These are phyloP conservation scores for Brachypterus glaber DNA, from an alignment of 2,888 invertebrate genomes.

Conservation along the genomic window DNA sequence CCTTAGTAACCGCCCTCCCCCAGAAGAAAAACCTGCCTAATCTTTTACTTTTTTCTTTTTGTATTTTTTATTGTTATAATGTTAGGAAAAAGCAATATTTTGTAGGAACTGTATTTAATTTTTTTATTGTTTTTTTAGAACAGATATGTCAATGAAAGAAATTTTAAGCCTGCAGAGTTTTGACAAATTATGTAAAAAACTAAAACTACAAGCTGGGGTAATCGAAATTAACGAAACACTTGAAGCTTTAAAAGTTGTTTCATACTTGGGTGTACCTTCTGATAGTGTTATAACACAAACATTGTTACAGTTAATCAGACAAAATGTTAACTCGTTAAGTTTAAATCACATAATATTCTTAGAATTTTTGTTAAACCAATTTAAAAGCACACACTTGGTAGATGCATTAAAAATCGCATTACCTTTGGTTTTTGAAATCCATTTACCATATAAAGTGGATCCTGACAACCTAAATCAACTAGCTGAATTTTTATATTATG, in stretches of 20 bases:
- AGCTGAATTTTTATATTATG: constrained; percentile 47
- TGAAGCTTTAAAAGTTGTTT: constrained; percentile 50
- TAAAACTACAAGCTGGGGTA: constrained; percentile 46
- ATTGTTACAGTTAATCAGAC: constrained; percentile 52
- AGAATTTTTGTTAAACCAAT: constrained; percentile 48
- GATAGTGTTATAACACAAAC: constrained; percentile 52
- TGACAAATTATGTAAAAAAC: constrained; percentile 47
- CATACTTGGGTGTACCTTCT: constrained; percentile 48
- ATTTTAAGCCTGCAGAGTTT: constrained; percentile 49
- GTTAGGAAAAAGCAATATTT: neutral
- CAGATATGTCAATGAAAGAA: constrained; percentile 36
- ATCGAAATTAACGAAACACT: constrained; percentile 47
- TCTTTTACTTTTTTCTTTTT: constrained; percentile 1
- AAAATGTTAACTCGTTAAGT: constrained; percentile 51
- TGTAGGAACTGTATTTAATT: too few relatives aligned
- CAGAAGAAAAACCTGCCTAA: too few relatives aligned
- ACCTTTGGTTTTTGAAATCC: constrained; percentile 57
- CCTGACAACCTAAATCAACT: constrained; percentile 44
- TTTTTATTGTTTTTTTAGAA: constrained; percentile 29
- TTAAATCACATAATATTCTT: constrained; percentile 54
- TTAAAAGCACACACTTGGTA: constrained; percentile 47
- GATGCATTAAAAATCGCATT: constrained; percentile 56
- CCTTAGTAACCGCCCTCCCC: too few relatives aligned
- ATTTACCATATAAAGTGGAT: constrained; percentile 50
- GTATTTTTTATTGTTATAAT: constrained; percentile 1